Evolutionary conservation across 2,113 vertebrate species (phyloP).

Genomic region (Dromaius novaehollandiae): DNA sequence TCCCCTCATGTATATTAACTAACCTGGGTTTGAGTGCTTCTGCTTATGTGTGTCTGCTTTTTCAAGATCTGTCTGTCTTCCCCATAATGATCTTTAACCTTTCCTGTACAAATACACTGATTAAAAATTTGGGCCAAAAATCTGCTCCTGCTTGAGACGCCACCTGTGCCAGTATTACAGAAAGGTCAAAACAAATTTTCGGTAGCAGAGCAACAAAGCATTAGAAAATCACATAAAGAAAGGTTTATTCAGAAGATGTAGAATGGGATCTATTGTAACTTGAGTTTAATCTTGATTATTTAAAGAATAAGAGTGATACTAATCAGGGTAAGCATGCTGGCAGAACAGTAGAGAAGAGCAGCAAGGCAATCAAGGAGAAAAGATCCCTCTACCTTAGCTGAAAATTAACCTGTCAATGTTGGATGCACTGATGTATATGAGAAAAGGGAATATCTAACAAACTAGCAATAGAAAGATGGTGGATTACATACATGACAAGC

Average conservation of each 20-base stretch:
- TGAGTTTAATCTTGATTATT: slow-evolving; percentile 20
- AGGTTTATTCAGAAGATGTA: neutral
- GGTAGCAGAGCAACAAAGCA: neutral
- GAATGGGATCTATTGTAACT: neutral
- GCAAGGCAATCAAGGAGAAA: neutral
- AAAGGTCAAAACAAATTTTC: slow-evolving; percentile 28
- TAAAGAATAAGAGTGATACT: neutral
- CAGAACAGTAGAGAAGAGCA: neutral
- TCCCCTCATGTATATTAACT: neutral
- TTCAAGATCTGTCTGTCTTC: neutral
- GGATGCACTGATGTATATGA: neutral
- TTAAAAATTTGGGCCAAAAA: slow-evolving; percentile 41
- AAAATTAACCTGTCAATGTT: neutral
- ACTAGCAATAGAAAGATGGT: neutral
- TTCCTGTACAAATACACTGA: neutral
- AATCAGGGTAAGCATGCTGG: neutral
- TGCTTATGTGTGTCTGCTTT: neutral
- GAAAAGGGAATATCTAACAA: neutral
- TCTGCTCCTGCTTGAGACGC: slow-evolving; percentile 5
- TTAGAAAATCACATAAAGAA: neutral
- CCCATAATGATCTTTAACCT: neutral
- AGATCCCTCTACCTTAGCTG: neutral
- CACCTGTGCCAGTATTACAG: slow-evolving; percentile 40
- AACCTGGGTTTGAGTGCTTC: neutral
- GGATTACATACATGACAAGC: neutral